Evolutionary conservation across 2,888 invertebrate species (phyloP), one percentile per base, ranked within the genome.

Genomic region (Notocelia uddmanniana): DNA sequence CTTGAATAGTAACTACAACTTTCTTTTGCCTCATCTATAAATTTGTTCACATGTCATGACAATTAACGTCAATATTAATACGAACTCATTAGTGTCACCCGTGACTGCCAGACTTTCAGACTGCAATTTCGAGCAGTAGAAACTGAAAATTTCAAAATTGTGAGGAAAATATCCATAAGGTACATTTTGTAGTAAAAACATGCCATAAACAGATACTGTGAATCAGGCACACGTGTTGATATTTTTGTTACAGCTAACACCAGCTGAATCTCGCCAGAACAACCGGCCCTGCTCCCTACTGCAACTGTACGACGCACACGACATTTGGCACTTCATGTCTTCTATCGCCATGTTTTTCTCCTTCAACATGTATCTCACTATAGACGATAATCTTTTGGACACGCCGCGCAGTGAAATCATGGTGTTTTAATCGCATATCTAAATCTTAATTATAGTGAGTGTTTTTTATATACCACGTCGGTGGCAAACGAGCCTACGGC

Each of bases 271-370:
- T 0, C 94, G 97, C 0, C 95, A 94, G n/a, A 95, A 94, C 84
- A 98, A 98, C 88, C 92, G 95, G 59, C 95, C 95, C 3, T 98
- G 98, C 80, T 89, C 95, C 0, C 81, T 97, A 0, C 89, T 97
- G 2, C 94, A 96, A 58, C 96, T 98, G 79, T 98, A 97, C 87
- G 98, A 98, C 84, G 95, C 94, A 5, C 98, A 98, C 87, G 98
- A 98, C 83, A 95, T 97, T 18, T 98, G 98, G 98, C 97, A 98
- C 83, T 96, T 97, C 84, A 88, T 97, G 50, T 97, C 97, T 0
- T 96, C 97, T 0, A 94, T 95, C 13, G 96, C 97, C 54, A 96
- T 98, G 96, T 98, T 97, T 81, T 96, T 97, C 82, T 97, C 97
- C 0, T 97, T 97, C 84, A 96, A 97, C 95, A 96, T 97, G 79